Percentiles rank a stretch among this genome's conserved stretches.
Conservation (phyloP, 2,888 invertebrate genomes). For the Uropetala carovei region DNA sequence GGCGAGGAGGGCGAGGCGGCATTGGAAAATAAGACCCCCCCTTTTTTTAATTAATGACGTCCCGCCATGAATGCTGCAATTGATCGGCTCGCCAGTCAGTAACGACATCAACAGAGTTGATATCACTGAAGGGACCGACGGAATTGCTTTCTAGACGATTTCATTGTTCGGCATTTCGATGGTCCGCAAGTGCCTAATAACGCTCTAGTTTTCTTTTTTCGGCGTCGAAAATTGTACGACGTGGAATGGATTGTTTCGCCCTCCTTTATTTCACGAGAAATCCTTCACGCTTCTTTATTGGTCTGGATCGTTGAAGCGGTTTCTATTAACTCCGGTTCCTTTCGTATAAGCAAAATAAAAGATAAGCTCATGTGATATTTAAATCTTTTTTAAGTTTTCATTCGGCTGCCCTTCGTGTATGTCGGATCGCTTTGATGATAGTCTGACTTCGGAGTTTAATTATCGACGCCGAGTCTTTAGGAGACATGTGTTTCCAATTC, state of each 20-base stretch:
- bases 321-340: slow-evolving; percentile 6
- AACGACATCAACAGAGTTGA: not conserved
- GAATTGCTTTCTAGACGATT: slow-evolving; percentile 48
- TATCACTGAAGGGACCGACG: not conserved
- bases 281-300: not conserved
- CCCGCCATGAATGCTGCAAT: slow-evolving; percentile 16
- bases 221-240: not conserved
- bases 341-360: not conserved
- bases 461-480: too few relatives aligned
- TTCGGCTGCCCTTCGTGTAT: not conserved
- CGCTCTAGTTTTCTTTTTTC: not conserved
- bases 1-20: not conserved
- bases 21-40: slow-evolving; percentile 33
- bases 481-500: too few relatives aligned
- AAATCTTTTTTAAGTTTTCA: not conserved
- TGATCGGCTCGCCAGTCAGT: not conserved
- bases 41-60: slow-evolving; percentile 53
- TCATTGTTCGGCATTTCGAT: slow-evolving; percentile 3
- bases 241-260: not conserved
- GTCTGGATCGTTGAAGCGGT: not conserved
- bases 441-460: too few relatives aligned
- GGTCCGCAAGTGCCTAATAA: not conserved
- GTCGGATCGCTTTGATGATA: not conserved
- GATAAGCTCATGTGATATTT: not conserved
- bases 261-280: not conserved